Evolutionary conservation across 2,797 vertebrate genomes (phyloP), one percentile per base, ranked within the genome.

Genomic region (Chaetodon trifasciatus): DNA sequence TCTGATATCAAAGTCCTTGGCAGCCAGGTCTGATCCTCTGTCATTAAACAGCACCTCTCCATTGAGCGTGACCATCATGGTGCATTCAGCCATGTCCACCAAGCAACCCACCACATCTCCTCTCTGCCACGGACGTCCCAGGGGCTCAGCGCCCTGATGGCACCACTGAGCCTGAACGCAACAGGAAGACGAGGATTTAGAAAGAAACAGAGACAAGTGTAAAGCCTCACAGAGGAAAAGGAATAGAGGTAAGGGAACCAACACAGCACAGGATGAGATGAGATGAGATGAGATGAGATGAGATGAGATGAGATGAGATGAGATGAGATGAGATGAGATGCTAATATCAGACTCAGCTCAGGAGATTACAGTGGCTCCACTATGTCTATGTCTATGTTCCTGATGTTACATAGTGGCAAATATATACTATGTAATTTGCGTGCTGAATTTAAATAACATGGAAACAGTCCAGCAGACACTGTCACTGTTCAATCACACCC

Each of bases 11-110:
- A 99, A 98, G 83, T 98, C 97, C 91, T 97, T 98, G 93, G 97
- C 97, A 1, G 96, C 97, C 85, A 98, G 92, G 74, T 99, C 98
- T 0, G 97, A 98, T 61, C 98, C 98, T 3, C 93, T 96, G 71
- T 96, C 96, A 88, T 98, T 97, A 61, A 99, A 96, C 28, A 98
- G 95, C 76, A 97, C 91, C 90, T 98, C 97, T 65, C 98, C 98
- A 21, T 99, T 99, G 76, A 99, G 94, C 0, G 97, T 98, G 93
- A 99, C 96, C 94, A 97, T 97, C 96, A 99, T 97, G 53, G 96
- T 97, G 82, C 93, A 90, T 40, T 97, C 96, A n/a, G 94, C 94
- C 95, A 97, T 93, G 88, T 99, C 97, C 69, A 98, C 94, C 96
- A 99, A 94, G 71, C 98, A 99, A 8, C 97, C 97, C 76, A 98